A percentile compares a stretch with the other conserved stretches of the same genome.
These are phyloP conservation scores for Eutrigla gurnardus DNA, from an alignment of 2,797 vertebrate species.

Conservation along the genomic window DNA sequence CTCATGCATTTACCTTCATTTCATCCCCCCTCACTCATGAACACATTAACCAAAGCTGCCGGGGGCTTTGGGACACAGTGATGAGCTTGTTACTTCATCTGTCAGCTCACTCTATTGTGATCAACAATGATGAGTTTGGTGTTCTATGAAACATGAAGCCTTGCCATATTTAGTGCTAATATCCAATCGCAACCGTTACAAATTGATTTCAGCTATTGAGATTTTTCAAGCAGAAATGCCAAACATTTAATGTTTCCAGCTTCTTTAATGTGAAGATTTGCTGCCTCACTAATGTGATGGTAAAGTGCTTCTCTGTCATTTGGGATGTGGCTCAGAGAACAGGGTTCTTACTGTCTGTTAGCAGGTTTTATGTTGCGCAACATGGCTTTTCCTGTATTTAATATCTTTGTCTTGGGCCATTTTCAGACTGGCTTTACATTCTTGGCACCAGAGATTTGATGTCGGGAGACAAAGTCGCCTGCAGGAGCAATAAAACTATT, in stretches of 20 bases:
- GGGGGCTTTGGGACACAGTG: background rate
- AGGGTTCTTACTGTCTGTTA: too few relatives aligned
- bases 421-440: background rate
- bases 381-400: background rate
- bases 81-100: background rate
- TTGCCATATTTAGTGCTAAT: background rate
- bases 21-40: background rate
- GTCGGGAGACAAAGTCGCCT: background rate
- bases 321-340: background rate
- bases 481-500: background rate
- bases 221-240: background rate
- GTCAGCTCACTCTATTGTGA: background rate
- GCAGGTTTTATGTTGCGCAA: too few relatives aligned
- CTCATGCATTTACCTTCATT: background rate
- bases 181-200: background rate
- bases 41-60: background rate
- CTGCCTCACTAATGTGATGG: background rate
- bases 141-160: background rate
- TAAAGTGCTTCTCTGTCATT: background rate
- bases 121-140: background rate
- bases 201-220: background rate
- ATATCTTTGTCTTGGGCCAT: background rate
- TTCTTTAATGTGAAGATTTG: background rate
- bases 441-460: background rate
- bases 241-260: background rate